Evolutionary conservation across 2,888 invertebrate genomes (phyloP).

Genomic region (Acleris holmiana): DNA sequence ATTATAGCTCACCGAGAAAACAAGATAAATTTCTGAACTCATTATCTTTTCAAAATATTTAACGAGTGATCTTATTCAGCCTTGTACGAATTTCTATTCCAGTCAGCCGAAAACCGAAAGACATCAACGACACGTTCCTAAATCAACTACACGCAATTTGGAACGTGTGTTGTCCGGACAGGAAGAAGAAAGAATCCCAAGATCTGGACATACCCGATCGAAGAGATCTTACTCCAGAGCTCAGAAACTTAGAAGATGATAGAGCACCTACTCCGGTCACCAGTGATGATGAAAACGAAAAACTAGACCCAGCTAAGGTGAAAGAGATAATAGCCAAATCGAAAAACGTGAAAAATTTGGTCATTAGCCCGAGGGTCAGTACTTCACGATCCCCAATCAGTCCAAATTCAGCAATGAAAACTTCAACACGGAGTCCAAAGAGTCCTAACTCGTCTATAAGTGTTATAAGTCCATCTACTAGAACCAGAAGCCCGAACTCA

Average conservation of each 20-base stretch:
- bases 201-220: constrained; percentile 51
- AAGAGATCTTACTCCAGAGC: constrained; percentile 58
- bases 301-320: background rate
- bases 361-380: constrained; percentile 2
- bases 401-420: background rate
- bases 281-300: constrained; percentile 53
- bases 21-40: no score
- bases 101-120: constrained; percentile 66
- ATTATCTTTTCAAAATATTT: no score
- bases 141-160: constrained; percentile 60
- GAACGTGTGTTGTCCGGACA: constrained; percentile 68
- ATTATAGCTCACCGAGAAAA: no score
- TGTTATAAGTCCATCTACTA: background rate
- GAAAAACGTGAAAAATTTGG: constrained; percentile 9
- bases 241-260: constrained; percentile 59
- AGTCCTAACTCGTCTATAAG: constrained; percentile 3
- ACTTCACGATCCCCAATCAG: constrained; percentile 7
- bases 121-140: constrained; percentile 58
- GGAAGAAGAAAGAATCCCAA: constrained; percentile 50
- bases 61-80: no score
- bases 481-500: constrained; percentile 16
- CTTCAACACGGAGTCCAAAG: no score
- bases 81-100: no score
- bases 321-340: constrained; percentile 1
- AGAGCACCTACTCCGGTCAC: constrained; percentile 56